Evolutionary conservation across 2,888 invertebrate genomes (phyloP), one percentile per base, ranked within the genome.

Genomic region (Rapana venosa): DNA sequence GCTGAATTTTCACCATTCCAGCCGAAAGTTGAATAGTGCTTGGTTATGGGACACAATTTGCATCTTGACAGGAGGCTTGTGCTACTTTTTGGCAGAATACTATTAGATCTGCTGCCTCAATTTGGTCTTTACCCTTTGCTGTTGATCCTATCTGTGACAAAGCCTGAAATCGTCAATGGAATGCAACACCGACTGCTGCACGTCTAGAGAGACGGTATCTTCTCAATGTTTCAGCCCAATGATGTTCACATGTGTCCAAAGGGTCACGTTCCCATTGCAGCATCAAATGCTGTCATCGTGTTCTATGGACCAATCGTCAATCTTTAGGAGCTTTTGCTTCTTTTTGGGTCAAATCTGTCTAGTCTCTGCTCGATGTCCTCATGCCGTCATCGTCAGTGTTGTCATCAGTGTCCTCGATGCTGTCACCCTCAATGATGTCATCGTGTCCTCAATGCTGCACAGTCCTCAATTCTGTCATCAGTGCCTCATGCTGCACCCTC

Each of bases 401-500:
- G 47, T 79, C 77, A 88, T 20, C 79, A 87, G 13, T 26, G 56
- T 22, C 13, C 0, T 5, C 30, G 56, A 0, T 17, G 2, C 47
- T 17, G 30, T 32, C 83, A 83, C 17, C 83, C 15, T 36, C 83
- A 83, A 20, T 30, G 66, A 32, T 70, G 66, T 66, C 87, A 90
- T 90, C 90, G 74, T 87, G 87, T 90, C 89, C 70, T 89, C 89
- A 86, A 86, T 87, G 87, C 87, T 87, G 77, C 90, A 90, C 87
- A 86, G 87, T 90, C 90, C 74, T 90, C 90, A 90, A 74, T 85
- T 87, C 47, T 66, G 77, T 77, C 86, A 77, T 87, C 86, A 81
- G 66, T 47, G 74, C 86, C 86, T 47, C 74, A 86, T 17, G 83
- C 47, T 61, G 61, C 83, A 88, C 20, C 83, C 58, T 2, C 83